These are phyloP conservation scores for Nothobranchius kuhntae DNA, from an alignment of 2,113 vertebrate genomes.

Conservation along the genomic window DNA sequence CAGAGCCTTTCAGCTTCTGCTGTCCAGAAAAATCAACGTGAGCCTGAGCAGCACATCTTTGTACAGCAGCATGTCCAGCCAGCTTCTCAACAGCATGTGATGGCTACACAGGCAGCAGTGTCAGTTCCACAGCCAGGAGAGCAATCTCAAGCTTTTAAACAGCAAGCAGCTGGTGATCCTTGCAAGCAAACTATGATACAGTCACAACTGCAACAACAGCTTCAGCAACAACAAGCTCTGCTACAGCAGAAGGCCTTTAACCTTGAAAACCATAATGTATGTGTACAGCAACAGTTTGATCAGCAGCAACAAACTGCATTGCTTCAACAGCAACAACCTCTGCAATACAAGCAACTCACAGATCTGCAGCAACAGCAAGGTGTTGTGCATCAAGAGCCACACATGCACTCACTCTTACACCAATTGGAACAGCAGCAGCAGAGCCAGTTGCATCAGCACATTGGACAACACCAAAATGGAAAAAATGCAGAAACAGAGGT, in stretches of 20 bases:
- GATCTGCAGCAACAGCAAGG: constrained; percentile 56
- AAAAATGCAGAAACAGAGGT: constrained; percentile 64
- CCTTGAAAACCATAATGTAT: constrained; percentile 64
- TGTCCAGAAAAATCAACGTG: constrained; percentile 56
- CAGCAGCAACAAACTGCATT: constrained; percentile 56
- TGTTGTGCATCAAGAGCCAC: constrained; percentile 48
- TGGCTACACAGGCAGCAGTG: constrained; percentile 50
- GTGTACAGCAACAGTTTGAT: constrained; percentile 62
- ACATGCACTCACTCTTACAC: constrained; percentile 44
- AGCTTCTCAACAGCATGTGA: constrained; percentile 56
- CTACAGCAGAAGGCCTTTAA: constrained; percentile 60
- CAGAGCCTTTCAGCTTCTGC: constrained; percentile 58
- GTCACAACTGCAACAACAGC: constrained; percentile 49
- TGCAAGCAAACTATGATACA: constrained; percentile 60
- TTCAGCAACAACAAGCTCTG: constrained; percentile 63
- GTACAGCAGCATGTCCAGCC: constrained; percentile 50
- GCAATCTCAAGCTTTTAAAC: constrained; percentile 44
- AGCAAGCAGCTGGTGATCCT: constrained; percentile 55
- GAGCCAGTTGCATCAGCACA: constrained; percentile 58
- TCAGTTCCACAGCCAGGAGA: constrained; percentile 54
- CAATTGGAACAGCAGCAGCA: constrained; percentile 53
- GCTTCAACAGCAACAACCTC: constrained; percentile 58
- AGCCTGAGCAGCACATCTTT: constrained; percentile 67
- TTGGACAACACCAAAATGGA: constrained; percentile 56
- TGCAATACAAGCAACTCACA: constrained; percentile 52